Evolutionary conservation across 2,888 invertebrate species (phyloP).

Genomic region (Coronaproctus castanopsis): DNA sequence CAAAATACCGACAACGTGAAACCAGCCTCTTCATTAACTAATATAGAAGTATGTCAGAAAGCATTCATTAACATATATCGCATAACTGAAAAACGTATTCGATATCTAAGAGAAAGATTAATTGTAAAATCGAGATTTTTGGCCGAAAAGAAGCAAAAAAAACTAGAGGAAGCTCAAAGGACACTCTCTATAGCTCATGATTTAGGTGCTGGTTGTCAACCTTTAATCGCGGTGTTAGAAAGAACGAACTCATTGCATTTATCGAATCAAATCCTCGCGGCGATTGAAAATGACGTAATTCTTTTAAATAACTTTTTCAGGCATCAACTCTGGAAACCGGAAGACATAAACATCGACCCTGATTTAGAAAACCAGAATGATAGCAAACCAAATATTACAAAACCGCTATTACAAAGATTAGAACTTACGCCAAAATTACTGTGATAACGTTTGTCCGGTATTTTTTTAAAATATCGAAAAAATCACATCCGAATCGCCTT

Average conservation of each 20-base stretch:
- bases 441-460: no score
- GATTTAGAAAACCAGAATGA: background rate
- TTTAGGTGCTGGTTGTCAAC: conserved; percentile 17
- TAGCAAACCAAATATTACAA: background rate
- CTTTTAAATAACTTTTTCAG: conserved; percentile 34
- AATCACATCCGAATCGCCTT: no score
- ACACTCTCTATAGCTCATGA: conserved; percentile 17
- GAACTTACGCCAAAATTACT: background rate
- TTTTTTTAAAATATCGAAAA: no score
- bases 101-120: conserved; percentile 31
- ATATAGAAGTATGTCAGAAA: conserved; percentile 33
- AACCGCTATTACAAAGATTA: background rate
- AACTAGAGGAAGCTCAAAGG: conserved; percentile 17
- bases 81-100: conserved; percentile 33
- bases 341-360: conserved; percentile 22
- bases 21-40: background rate
- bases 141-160: conserved; percentile 12
- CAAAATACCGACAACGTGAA: background rate
- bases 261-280: conserved; percentile 23
- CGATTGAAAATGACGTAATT: conserved; percentile 29
- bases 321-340: conserved; percentile 36
- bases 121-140: conserved; percentile 23
- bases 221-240: conserved; percentile 16
- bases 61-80: conserved; percentile 35
- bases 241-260: conserved; percentile 23